Evolutionary conservation across 2,113 vertebrate genomes (phyloP).

Genomic region (Cephalopholis sonnerati): DNA sequence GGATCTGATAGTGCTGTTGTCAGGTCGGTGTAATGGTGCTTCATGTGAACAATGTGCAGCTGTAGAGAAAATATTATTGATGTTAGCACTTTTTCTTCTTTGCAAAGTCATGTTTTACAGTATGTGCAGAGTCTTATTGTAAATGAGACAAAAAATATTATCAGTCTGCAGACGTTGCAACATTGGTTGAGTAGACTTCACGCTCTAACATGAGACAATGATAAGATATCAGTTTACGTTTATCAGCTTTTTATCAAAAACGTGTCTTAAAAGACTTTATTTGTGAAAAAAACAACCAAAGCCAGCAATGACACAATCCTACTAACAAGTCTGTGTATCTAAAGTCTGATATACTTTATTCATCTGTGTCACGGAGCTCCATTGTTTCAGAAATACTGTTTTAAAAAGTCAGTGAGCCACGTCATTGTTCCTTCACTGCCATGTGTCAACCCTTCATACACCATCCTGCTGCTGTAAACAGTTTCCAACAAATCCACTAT

Average conservation of each 20-base stretch:
- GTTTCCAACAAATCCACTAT: not conserved
- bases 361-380: not conserved
- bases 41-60: constrained; percentile 93
- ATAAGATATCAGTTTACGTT: not conserved
- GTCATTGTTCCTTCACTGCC: not conserved
- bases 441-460: not conserved
- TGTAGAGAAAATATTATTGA: constrained; percentile 59
- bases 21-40: constrained; percentile 59
- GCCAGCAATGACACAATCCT: not conserved
- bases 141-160: not conserved
- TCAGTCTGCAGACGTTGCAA: not conserved
- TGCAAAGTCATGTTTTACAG: not conserved
- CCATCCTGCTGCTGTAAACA: not conserved
- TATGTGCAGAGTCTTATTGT: not conserved
- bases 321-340: not conserved
- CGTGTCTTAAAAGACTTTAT: not conserved
- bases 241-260: not conserved
- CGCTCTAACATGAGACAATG: not conserved
- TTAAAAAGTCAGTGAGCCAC: not conserved
- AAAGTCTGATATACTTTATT: not conserved
- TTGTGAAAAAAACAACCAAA: not conserved
- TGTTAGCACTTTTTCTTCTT: constrained; percentile 1
- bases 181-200: not conserved
- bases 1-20: constrained; percentile 57
- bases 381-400: not conserved